phyloP scores from a whole-genome alignment of 2,113 vertebrate species.

The Mesoclemmys tuberculata region DNA sequence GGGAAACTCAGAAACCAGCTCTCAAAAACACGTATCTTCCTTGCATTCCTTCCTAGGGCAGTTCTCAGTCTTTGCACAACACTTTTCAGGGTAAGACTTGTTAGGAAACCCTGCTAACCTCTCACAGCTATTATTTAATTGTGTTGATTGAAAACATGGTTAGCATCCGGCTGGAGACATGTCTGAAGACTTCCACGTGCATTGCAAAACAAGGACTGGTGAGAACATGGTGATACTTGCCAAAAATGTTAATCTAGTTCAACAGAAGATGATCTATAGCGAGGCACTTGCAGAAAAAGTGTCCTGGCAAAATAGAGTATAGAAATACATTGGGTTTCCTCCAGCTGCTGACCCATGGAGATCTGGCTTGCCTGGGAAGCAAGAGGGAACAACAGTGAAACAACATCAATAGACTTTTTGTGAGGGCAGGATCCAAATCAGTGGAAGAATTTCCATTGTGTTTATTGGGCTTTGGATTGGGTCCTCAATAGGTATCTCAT shows the following conservation, averaged over 20 bases:
- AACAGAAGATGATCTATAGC: not conserved
- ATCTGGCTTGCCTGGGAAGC: not conserved
- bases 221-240: constrained; percentile 28
- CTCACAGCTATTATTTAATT: constrained; percentile 50
- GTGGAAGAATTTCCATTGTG: not conserved
- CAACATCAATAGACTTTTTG: not conserved
- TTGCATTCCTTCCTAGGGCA: constrained; percentile 40
- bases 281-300: not conserved
- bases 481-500: not conserved
- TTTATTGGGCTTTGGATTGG: not conserved
- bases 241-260: constrained; percentile 14
- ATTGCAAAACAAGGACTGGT: constrained; percentile 9
- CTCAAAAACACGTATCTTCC: constrained; percentile 3
- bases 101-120: constrained; percentile 33
- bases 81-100: constrained; percentile 1
- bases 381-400: not conserved
- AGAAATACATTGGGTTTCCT: not conserved
- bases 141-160: constrained; percentile 53
- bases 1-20: not conserved
- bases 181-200: constrained; percentile 63
- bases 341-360: not conserved
- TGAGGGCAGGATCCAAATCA: not conserved
- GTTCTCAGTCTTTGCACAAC: constrained; percentile 32
- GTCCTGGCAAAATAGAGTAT: not conserved
- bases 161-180: constrained; percentile 49